Evolutionary conservation across 2,113 vertebrate species (phyloP), one percentile per base, ranked within the genome.

Genomic region (Isurus oxyrinchus): DNA sequence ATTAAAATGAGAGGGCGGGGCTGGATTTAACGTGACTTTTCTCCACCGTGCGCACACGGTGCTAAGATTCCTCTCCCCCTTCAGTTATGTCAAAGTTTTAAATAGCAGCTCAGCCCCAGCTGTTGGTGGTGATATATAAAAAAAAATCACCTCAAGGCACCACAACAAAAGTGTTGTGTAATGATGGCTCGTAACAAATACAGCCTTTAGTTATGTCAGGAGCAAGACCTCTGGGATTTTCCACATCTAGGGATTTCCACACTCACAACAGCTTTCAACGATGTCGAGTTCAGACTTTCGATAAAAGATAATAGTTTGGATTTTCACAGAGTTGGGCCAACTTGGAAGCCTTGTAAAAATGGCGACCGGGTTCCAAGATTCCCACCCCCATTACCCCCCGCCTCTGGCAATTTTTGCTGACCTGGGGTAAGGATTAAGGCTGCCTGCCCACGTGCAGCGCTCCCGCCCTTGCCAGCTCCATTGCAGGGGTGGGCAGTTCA

Each of bases 201-300:
- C 3, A 53, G 53, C 25, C 53, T 90, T 90, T 90, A 31, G 8
- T 90, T 90, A 87, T 7, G 27, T 53, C 49, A 57, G 53, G 25
- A 57, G 53, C 31, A 90, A 90, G 21, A 90, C 87, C 87, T 11
- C 53, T 90, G 87, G 87, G 87, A 90, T 90, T 90, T 90, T 55
- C 25, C 8, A 90, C 87, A 57, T 90, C 87, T 55, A 53, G 53
- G 49, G 49, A 53, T 6, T 57, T 90, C 53, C 53, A 90, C 2
- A 10, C 87, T 90, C 87, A 31, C 53, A 27, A 19, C 53, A 57
- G 53, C 31, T 57, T 57, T 90, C 25, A 57, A 27, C 4, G 87
- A 55, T 49, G 76, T 31, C 5, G 31, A 79, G 8, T 25, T 4
- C 76, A 81, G 35, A 81, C 10, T 16, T 31, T 72, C 31, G 69